phyloP scores from a whole-genome alignment of 2,888 invertebrate genomes.

The Drosophila multiciliata region DNA sequence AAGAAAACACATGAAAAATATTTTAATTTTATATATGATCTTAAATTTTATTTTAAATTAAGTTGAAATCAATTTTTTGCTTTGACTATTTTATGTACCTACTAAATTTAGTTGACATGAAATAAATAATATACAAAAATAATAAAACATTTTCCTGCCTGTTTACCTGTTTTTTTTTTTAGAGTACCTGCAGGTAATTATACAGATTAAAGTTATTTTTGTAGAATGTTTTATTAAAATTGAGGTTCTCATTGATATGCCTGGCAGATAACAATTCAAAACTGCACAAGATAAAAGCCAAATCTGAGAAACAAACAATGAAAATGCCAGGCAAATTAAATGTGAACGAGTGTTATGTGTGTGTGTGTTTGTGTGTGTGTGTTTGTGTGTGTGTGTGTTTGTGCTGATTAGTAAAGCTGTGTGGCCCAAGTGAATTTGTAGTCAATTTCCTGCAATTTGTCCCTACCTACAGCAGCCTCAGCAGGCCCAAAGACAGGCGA shows the following conservation, averaged over 20 bases:
- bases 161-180: no score
- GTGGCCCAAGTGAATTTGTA: slow-evolving; percentile 68
- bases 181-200: neutral
- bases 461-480: neutral
- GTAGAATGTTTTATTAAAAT: slow-evolving; percentile 14
- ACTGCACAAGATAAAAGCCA: slow-evolving; percentile 46
- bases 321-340: slow-evolving; percentile 34
- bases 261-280: slow-evolving; percentile 43
- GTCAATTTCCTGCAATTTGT: slow-evolving; percentile 81
- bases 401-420: slow-evolving; percentile 4
- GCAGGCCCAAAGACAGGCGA: neutral
- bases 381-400: slow-evolving; percentile 21
- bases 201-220: neutral
- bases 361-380: slow-evolving; percentile 18
- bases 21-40: no score
- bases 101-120: no score
- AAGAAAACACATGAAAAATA: no score
- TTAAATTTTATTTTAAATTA: no score
- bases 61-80: no score
- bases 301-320: slow-evolving; percentile 58
- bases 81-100: no score
- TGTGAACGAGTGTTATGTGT: slow-evolving; percentile 20
- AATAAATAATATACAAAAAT: no score
- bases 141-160: no score
- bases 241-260: slow-evolving; percentile 56